A percentile compares a stretch with the other conserved stretches of the same genome.
phyloP scores from a whole-genome alignment of 2,888 invertebrate species.

The Nymphalis polychloros region DNA sequence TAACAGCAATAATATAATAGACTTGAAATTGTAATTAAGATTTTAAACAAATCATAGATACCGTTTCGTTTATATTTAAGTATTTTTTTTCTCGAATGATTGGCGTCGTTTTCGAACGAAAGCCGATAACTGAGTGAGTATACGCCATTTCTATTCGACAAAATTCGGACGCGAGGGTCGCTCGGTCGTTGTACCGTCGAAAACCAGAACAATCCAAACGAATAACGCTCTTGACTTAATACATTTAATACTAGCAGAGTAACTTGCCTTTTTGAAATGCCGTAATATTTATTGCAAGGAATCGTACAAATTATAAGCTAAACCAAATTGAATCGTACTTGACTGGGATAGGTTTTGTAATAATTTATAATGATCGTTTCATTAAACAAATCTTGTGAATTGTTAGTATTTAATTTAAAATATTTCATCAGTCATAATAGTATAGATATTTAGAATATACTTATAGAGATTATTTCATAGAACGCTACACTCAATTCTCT shows the following conservation, averaged over 20 bases:
- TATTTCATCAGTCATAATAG: not conserved
- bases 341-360: too few species aligned
- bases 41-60: not conserved
- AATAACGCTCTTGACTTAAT: constrained; percentile 28
- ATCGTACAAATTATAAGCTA: too few species aligned
- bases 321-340: too few species aligned
- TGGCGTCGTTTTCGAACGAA: constrained; percentile 30
- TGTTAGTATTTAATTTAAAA: not conserved
- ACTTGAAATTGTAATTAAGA: not conserved
- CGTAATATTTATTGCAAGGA: not conserved
- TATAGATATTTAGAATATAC: not conserved
- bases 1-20: not conserved
- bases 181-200: constrained; percentile 41
- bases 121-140: constrained; percentile 33
- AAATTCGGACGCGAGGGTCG: constrained; percentile 43
- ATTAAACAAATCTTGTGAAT: not conserved
- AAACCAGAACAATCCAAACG: constrained; percentile 38
- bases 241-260: constrained; percentile 25
- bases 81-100: constrained; percentile 15
- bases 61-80: constrained; percentile 1
- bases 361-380: not conserved
- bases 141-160: constrained; percentile 40
- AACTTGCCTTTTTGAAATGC: constrained; percentile 4
- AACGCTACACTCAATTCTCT: constrained; percentile 18
- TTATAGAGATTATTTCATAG: not conserved